Conservation (phyloP, 53 echinoderm and acorn worm genomes). For the Echinometra lucunter region DNA sequence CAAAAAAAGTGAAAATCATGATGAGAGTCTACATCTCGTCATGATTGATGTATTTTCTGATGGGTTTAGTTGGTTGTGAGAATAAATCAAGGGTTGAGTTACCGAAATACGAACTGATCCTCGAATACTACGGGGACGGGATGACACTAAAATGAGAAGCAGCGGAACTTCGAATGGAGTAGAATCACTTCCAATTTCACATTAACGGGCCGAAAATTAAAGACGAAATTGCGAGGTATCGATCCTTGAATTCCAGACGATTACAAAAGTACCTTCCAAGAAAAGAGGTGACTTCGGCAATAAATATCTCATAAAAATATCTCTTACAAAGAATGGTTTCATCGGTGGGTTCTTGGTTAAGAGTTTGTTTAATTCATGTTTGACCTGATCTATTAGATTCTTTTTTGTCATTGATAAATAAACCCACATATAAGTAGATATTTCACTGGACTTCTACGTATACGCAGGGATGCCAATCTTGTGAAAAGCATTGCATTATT, state of each 20-base stretch:
- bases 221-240: background rate
- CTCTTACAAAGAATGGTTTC: no score
- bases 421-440: no score
- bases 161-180: background rate
- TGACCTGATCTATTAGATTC: no score
- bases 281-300: background rate
- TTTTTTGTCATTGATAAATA: no score
- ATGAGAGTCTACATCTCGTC: background rate
- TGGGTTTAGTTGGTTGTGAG: background rate
- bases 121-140: background rate
- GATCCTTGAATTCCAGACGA: background rate
- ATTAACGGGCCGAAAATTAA: background rate
- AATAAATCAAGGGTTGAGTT: conserved; percentile 17
- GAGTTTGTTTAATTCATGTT: no score
- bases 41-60: conserved; percentile 24
- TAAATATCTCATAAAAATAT: background rate
- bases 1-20: background rate
- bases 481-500: no score
- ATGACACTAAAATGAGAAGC: background rate
- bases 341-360: no score
- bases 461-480: no score
- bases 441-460: no score
- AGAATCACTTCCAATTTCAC: background rate
- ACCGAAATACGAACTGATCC: conserved; percentile 31
- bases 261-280: background rate